Percentiles rank a stretch among this genome's conserved stretches.
Evolutionary conservation across 2,113 vertebrate species (phyloP).

Genomic region (Syrmaticus mikado): DNA sequence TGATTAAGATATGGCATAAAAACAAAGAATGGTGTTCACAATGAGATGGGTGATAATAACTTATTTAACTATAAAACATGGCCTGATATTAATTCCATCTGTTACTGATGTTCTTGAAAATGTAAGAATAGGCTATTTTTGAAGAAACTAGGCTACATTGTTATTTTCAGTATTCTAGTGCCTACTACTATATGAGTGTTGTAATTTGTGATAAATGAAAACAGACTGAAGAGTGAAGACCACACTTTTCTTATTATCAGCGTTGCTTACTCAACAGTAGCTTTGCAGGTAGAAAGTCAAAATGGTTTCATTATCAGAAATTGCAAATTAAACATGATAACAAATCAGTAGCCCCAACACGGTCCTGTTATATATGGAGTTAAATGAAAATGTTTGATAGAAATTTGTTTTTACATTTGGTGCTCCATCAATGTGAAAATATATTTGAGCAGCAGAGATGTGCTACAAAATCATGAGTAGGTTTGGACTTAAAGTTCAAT

Average conservation of each 20-base stretch:
- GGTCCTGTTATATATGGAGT: not conserved
- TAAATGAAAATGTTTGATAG: not conserved
- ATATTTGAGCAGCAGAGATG: accelerated
- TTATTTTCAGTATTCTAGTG: conserved; percentile 4
- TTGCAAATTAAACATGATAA: not conserved
- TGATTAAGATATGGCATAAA: not conserved
- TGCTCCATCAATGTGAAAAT: not conserved
- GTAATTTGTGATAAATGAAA: conserved; percentile 12
- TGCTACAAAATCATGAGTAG: not conserved
- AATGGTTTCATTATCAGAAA: not conserved
- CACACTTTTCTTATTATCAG: not conserved
- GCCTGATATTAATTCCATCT: not conserved
- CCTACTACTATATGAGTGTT: not conserved
- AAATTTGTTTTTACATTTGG: not conserved
- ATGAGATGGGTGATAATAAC: not conserved
- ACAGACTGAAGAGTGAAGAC: not conserved
- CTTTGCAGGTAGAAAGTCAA: not conserved
- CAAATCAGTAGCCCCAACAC: not conserved
- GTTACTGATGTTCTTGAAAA: not conserved
- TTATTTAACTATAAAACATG: not conserved
- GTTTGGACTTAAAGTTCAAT: not conserved
- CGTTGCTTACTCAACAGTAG: not conserved
- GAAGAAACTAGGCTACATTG: not conserved
- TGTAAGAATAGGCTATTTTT: not conserved
- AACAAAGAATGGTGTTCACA: not conserved